phyloP scores from a whole-genome alignment of 2,888 invertebrate genomes.

The Hipparchia sbordonii region DNA sequence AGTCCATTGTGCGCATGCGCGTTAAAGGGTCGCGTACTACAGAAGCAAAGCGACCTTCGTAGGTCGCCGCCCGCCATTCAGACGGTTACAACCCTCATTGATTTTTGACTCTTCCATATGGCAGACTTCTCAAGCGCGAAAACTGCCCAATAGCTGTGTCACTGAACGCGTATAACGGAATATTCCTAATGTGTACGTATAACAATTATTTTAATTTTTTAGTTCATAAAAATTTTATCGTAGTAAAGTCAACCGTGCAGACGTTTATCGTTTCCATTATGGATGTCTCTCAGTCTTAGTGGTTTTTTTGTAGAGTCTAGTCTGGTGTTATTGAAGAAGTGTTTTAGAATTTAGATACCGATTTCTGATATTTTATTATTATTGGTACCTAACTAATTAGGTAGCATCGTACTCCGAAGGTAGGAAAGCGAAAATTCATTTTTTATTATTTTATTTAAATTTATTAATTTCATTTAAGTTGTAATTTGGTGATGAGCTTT shows the following conservation, averaged over 20 bases:
- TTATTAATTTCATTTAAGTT: no score
- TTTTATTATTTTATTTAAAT: no score
- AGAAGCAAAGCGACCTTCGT: slow-evolving; percentile 68
- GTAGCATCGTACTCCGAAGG: no score
- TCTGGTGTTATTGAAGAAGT: background rate
- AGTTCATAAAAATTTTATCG: background rate
- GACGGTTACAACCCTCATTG: slow-evolving; percentile 62
- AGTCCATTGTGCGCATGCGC: slow-evolving; percentile 63
- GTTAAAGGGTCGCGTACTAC: slow-evolving; percentile 69
- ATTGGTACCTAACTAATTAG: no score
- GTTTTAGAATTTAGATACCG: background rate
- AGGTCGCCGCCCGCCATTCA: slow-evolving; percentile 78
- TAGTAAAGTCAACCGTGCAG: background rate
- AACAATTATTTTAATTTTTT: background rate
- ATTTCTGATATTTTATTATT: background rate
- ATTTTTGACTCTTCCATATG: slow-evolving; percentile 70
- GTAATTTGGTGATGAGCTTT: no score
- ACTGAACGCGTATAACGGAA: slow-evolving; percentile 51
- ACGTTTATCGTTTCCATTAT: background rate
- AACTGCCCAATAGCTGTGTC: slow-evolving; percentile 44
- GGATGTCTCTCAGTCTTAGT: background rate
- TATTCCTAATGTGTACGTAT: slow-evolving; percentile 3
- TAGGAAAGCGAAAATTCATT: no score
- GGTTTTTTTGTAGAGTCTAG: background rate
- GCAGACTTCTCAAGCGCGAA: slow-evolving; percentile 58